These are phyloP conservation scores for Ophion obscuratus DNA, from an alignment of 2,888 invertebrate genomes.

Conservation along the genomic window DNA sequence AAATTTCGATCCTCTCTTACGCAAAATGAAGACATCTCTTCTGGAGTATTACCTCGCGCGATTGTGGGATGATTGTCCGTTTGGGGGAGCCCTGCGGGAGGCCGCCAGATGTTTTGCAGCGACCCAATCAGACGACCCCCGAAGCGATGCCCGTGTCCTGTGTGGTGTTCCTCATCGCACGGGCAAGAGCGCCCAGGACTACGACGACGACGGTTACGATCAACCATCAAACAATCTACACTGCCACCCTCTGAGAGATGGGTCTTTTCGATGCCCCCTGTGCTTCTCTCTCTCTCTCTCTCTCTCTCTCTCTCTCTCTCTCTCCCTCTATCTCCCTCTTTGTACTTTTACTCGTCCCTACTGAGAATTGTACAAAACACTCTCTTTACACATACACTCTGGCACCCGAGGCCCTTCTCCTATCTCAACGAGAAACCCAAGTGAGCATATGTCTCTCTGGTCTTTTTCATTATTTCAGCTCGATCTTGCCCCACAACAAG, in stretches of 20 bases:
- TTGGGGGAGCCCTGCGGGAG: slow-evolving; percentile 83
- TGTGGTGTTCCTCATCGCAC: slow-evolving; percentile 39
- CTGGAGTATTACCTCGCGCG: slow-evolving; percentile 82
- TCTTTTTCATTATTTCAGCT: slow-evolving; percentile 78
- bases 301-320: slow-evolving; percentile 42
- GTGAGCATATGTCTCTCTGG: slow-evolving; percentile 81
- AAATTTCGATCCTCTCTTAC: slow-evolving; percentile 32
- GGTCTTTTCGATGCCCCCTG: slow-evolving; percentile 71
- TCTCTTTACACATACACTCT: slow-evolving; percentile 45
- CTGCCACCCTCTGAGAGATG: slow-evolving; percentile 78
- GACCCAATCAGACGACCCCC: slow-evolving; percentile 83
- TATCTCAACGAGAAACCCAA: slow-evolving; percentile 67
- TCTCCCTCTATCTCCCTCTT: slow-evolving; percentile 59
- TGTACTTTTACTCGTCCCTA: slow-evolving; percentile 68
- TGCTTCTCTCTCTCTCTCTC: slow-evolving; percentile 45
- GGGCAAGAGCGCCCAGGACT: slow-evolving; percentile 54
- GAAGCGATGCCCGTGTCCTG: slow-evolving; percentile 75
- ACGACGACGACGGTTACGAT: slow-evolving; percentile 76
- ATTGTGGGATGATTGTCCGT: slow-evolving; percentile 83
- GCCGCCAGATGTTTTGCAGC: slow-evolving; percentile 84
- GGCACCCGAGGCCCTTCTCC: slow-evolving; percentile 60
- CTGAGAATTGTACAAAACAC: slow-evolving; percentile 56
- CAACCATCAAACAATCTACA: slow-evolving; percentile 83
- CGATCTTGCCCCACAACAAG: slow-evolving; percentile 26
- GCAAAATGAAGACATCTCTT: slow-evolving; percentile 82